Percentiles rank a stretch among this genome's conserved stretches.
Conservation (phyloP, 2,888 invertebrate genomes). For the Phlogophora meticulosa region DNA sequence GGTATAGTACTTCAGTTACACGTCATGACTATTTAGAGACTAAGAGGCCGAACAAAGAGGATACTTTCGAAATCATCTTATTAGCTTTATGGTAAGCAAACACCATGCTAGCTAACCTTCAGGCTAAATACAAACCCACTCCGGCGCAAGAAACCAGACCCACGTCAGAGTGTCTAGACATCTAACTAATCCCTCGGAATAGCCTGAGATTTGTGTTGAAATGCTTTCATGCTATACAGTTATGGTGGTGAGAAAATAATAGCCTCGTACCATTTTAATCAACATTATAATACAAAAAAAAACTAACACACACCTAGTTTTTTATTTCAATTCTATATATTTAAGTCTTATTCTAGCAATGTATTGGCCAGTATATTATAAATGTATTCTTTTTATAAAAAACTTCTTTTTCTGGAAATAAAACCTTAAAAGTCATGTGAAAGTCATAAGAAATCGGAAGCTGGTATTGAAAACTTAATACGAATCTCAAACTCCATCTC, state of each 20-base stretch:
- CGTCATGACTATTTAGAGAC: neutral
- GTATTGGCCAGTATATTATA: no score
- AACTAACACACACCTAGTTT: neutral
- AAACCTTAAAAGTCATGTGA: no score
- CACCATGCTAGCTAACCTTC: constrained; percentile 25
- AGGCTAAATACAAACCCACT: constrained; percentile 31
- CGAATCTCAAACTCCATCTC: neutral
- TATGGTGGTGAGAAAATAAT: neutral
- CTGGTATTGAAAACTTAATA: neutral
- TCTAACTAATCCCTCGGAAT: constrained; percentile 29
- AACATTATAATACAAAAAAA: no score
- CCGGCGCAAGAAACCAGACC: constrained; percentile 19
- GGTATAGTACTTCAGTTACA: no score
- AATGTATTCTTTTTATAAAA: no score
- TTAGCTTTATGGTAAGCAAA: constrained; percentile 8
- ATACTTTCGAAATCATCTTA: neutral
- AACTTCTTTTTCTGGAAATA: no score
- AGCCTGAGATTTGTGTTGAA: constrained; percentile 20
- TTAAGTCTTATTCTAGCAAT: no score
- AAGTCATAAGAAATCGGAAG: no score
- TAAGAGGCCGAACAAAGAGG: neutral
- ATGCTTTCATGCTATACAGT: neutral
- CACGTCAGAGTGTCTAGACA: constrained; percentile 62
- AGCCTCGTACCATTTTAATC: no score
- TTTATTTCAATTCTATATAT: neutral